A percentile compares a stretch with the other conserved stretches of the same genome.
phyloP scores from a whole-genome alignment of 2,888 invertebrate genomes.

The Holacanthella duospinosa region DNA sequence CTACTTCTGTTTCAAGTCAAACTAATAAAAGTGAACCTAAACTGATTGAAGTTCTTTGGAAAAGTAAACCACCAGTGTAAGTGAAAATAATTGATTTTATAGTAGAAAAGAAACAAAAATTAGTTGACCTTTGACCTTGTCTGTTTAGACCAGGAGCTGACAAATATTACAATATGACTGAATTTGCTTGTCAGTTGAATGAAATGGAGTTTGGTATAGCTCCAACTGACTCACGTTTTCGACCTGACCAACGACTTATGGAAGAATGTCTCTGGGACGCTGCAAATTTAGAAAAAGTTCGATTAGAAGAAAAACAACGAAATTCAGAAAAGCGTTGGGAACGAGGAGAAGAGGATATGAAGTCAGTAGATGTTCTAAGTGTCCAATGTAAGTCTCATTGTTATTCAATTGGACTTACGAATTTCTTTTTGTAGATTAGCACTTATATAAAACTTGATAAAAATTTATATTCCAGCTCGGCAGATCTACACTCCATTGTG shows the following conservation, averaged over 20 bases:
- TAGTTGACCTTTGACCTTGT: not conserved
- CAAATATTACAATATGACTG: constrained; percentile 84
- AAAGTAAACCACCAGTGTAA: constrained; percentile 62
- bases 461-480: not conserved
- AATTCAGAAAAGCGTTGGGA: constrained; percentile 2
- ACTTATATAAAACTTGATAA: not conserved
- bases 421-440: not conserved
- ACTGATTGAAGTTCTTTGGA: too few species aligned
- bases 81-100: constrained; percentile 33
- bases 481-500: constrained; percentile 54
- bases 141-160: constrained; percentile 55
- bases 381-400: too few species aligned
- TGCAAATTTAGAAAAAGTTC: constrained; percentile 71
- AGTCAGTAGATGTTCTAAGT: too few species aligned
- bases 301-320: constrained; percentile 92
- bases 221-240: constrained; percentile 81
- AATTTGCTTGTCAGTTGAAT: constrained; percentile 90
- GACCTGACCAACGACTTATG: constrained; percentile 97
- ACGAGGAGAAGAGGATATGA: not conserved
- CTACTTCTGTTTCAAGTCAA: too few species aligned
- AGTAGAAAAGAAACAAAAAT: not conserved
- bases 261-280: constrained; percentile 85
- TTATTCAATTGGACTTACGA: too few species aligned
- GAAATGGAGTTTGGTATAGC: constrained; percentile 85
- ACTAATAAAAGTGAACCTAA: too few species aligned